These are phyloP conservation scores for Nudaria mundana DNA, from an alignment of 2,888 invertebrate species.

Conservation along the genomic window DNA sequence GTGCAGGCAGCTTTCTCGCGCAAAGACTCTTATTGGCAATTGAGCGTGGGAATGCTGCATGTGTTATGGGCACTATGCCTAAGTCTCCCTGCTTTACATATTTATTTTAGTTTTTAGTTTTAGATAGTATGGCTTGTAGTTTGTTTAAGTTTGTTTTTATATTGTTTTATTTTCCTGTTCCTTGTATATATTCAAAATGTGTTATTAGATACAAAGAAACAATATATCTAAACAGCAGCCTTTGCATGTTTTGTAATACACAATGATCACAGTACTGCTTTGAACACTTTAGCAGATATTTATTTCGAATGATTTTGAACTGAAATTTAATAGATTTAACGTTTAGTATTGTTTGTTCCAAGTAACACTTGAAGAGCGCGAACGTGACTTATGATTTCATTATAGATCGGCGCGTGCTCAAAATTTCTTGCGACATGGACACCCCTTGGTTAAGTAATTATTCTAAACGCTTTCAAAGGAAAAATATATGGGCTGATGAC, in stretches of 20 bases:
- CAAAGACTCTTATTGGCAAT: too few species aligned
- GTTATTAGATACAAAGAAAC: slow-evolving; percentile 4
- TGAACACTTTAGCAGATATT: slow-evolving; percentile 18
- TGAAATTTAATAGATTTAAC: not conserved
- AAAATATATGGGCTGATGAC: slow-evolving; percentile 1
- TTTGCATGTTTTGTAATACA: slow-evolving; percentile 31
- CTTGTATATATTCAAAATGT: not conserved
- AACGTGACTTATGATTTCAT: slow-evolving; percentile 69
- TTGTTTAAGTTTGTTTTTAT: too few species aligned
- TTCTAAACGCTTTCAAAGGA: slow-evolving; percentile 18
- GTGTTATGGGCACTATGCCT: too few species aligned
- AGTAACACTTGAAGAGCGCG: slow-evolving; percentile 37
- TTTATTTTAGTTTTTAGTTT: too few species aligned
- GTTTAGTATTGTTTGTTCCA: slow-evolving; percentile 27
- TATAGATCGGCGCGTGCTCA: slow-evolving; percentile 52
- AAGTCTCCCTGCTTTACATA: too few species aligned
- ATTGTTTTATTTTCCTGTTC: too few species aligned
- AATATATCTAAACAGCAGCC: slow-evolving; percentile 23
- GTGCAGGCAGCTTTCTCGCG: too few species aligned
- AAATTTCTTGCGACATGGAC: slow-evolving; percentile 37
- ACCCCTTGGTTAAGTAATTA: slow-evolving; percentile 36
- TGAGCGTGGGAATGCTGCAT: too few species aligned
- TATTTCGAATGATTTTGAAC: not conserved
- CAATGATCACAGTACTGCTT: slow-evolving; percentile 26
- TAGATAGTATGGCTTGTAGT: too few species aligned